Percentiles rank a stretch among this genome's conserved stretches.
These are phyloP conservation scores for Myotis brandtii DNA, from an alignment of 2,113 vertebrate species.

Conservation along the genomic window DNA sequence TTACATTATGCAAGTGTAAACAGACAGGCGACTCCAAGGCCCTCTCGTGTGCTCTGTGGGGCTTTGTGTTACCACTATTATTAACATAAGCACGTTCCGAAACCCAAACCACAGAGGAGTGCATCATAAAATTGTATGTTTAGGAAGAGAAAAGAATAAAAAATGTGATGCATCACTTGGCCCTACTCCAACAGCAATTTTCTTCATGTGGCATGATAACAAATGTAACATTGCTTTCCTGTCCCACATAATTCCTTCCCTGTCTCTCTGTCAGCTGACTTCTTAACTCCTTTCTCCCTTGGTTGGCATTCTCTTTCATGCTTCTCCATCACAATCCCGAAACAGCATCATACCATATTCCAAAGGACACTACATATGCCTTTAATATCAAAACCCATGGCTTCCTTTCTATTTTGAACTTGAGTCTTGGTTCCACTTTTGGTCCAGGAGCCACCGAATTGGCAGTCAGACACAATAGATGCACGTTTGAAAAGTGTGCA, in stretches of 20 bases:
- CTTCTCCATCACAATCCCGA: background rate
- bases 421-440: background rate
- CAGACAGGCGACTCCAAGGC: background rate
- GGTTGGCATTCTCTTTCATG: accelerated
- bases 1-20: background rate
- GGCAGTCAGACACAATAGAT: background rate
- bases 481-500: background rate
- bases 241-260: accelerated
- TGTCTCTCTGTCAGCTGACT: background rate
- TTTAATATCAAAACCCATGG: background rate
- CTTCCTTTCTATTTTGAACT: background rate
- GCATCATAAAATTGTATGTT: accelerated
- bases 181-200: accelerated
- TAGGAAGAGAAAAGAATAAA: background rate
- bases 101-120: background rate
- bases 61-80: background rate
- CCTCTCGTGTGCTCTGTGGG: background rate
- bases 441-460: background rate
- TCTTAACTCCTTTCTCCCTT: accelerated
- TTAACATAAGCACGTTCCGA: background rate
- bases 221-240: too few relatives aligned
- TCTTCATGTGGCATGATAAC: accelerated
- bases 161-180: accelerated
- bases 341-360: background rate
- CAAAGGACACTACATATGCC: background rate